Evolutionary conservation across 1,140 invertebrate species (phyloP).

Genomic region (Drosophila funebris): DNA sequence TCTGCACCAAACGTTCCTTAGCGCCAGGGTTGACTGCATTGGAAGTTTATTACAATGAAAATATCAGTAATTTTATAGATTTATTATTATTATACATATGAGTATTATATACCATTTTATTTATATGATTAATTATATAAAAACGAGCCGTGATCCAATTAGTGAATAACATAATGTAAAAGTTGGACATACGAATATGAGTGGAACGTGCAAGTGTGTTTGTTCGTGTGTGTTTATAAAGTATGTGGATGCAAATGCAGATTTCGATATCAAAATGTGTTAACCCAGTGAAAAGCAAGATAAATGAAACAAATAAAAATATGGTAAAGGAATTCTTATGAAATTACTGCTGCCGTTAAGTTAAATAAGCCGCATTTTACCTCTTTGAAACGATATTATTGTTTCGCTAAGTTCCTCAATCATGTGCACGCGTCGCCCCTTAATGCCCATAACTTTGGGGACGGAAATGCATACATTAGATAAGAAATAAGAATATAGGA

Average conservation of each 20-base stretch:
- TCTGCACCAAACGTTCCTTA: slow-evolving; percentile 96
- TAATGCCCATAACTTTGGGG: slow-evolving; percentile 96
- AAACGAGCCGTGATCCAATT: slow-evolving; percentile 13
- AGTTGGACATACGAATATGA: neutral
- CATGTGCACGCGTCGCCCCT: slow-evolving; percentile 97
- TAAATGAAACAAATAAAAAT: neutral
- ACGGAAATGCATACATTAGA: neutral
- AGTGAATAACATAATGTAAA: slow-evolving; percentile 10
- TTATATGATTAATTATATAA: slow-evolving; percentile 2
- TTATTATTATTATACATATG: neutral
- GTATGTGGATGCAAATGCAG: neutral
- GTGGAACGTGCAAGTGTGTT: slow-evolving; percentile 20
- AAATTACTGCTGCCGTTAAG: neutral
- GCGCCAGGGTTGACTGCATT: slow-evolving; percentile 92
- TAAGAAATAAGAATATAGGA: slow-evolving; percentile 3
- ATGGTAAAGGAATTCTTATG: slow-evolving; percentile 11
- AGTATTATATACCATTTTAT: neutral
- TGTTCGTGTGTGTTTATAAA: neutral
- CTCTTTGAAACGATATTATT: slow-evolving; percentile 99
- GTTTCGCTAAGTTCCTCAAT: slow-evolving; percentile 99
- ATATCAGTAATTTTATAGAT: neutral
- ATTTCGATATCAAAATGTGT: neutral
- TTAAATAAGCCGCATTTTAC: slow-evolving; percentile 86
- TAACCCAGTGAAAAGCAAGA: neutral
- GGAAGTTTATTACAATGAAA: slow-evolving; percentile 2